phyloP scores from a whole-genome alignment of 2,113 vertebrate species.

The Trachemys scripta region DNA sequence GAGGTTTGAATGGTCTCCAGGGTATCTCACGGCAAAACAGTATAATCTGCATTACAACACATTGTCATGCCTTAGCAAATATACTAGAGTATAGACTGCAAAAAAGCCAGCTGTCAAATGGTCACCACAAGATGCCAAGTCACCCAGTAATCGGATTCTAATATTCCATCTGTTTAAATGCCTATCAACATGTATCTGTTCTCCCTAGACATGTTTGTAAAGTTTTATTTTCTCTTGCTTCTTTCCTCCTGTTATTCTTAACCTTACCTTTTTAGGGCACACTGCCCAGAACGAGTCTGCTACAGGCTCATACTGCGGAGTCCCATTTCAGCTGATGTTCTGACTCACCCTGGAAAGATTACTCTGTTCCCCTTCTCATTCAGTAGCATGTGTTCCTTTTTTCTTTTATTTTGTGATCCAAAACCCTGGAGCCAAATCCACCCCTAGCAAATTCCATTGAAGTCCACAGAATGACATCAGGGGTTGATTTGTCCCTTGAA shows the following conservation, averaged over 20 bases:
- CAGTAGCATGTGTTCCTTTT: neutral
- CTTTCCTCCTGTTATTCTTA: neutral
- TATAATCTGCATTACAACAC: neutral
- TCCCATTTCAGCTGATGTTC: neutral
- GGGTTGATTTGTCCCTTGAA: neutral
- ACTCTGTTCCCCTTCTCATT: neutral
- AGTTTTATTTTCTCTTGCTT: neutral
- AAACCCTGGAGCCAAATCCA: neutral
- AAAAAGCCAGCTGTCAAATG: neutral
- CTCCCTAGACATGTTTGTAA: neutral
- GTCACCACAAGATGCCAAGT: conserved; percentile 2
- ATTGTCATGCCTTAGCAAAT: neutral
- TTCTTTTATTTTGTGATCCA: neutral
- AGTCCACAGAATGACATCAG: neutral
- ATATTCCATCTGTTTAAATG: neutral
- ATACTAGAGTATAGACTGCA: neutral
- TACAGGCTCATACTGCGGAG: neutral
- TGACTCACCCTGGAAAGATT: neutral
- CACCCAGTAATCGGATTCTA: neutral
- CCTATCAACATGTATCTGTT: neutral
- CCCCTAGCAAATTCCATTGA: neutral
- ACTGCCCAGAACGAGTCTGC: neutral
- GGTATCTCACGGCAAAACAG: neutral
- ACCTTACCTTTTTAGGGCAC: neutral
- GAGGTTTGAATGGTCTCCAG: neutral